Base-by-base conservation (phyloP, 2,797 vertebrate species). In the Heterohyrax brucei region DNA sequence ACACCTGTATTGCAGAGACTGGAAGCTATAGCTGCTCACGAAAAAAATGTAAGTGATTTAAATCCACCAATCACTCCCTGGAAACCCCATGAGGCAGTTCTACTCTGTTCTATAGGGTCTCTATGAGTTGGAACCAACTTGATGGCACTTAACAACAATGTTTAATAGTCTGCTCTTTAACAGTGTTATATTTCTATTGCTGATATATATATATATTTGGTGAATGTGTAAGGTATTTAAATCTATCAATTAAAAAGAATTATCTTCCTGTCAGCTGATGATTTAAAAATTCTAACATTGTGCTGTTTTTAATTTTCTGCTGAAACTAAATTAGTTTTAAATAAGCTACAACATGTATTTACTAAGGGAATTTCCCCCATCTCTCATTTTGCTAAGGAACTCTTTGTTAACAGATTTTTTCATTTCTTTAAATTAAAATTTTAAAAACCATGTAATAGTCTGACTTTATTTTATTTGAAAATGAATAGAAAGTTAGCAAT, bases 231-330 rank as follows among this genome's bases (percentile, higher is more conserved):
- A 39, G 39, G 39, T 39, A 39, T 39, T 39, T 39, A 39, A 39
- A 39, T 39, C 3, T 39, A 39, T 39, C 39, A 39, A 39, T 39
- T 39, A 39, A 39, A 39, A 39, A 39, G n/a, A 94, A 26, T 7
- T 1, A 3, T 46, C 26, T 81, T 66, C 81, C 81, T 93, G 75
- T 93, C 61, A 39, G 18, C 85, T 93, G 30, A 50, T 24, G 66
- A 76, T 59, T 73, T 87, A 95, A 95, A 95, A 93, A 89, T 88
- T 80, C 81, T 80, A 5, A 48, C 50, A 28, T 85, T 78, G 62
- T 4, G 3, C 13, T 81, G 7, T 87, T 93, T 75, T 18, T 70
- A 77, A 61, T 88, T 90, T 90, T 93, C 73, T 78, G 30, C 53
- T 56, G 16, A 85, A 79, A 72, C 33, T 26, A 48, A 61, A 59